Base-by-base conservation (phyloP, 1,140 invertebrate species). In the Polyergus mexicanus region DNA sequence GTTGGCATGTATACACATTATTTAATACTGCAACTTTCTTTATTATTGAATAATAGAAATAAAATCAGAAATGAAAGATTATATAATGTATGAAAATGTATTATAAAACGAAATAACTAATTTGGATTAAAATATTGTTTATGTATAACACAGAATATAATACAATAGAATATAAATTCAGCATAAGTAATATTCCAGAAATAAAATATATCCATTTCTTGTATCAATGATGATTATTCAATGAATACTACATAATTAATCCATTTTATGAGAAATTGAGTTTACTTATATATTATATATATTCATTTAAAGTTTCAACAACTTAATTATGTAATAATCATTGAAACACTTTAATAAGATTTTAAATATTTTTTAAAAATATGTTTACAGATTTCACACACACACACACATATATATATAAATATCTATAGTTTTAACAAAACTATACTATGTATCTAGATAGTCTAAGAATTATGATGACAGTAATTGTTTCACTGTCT, bases 401-500 rank as follows among this genome's bases (percentile, higher is more conserved):
- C 3, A 3, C 3, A 32, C 3, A 1, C 3, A 32, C 3, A 32
- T 32, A 32, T 32, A 32, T 3, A 32, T 32, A 32, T 32, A 78
- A 35, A 54, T 35, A 51, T 19, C 0, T 22, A 35, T 38, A 56
- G 28, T 28, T 58, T 54, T 32, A 56, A 77, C 22, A 78, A 66
- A 16, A n/a, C 2, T 44, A 1, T 44, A 47, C 16, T 51, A 16
- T 51, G 4, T 51, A 22, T 35, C 19, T 47, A 60, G 4, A 69
- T 56, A 44, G 11, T 44, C 51, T 19, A 25, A 66, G 6, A 25
- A 69, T 71, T 35, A 83, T 7, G 35, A 44, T 0, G 44, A 80
- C 4, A 81, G 19, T 60, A 94, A 87, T 89, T 93, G 92, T 86
- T 96, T 96, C 77, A 97, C 96, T 95, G 97, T 96, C 85, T 96